phyloP scores from a whole-genome alignment of 37 sponge, comb jelly and placozoan species.

The Aplysina aerophoba region DNA sequence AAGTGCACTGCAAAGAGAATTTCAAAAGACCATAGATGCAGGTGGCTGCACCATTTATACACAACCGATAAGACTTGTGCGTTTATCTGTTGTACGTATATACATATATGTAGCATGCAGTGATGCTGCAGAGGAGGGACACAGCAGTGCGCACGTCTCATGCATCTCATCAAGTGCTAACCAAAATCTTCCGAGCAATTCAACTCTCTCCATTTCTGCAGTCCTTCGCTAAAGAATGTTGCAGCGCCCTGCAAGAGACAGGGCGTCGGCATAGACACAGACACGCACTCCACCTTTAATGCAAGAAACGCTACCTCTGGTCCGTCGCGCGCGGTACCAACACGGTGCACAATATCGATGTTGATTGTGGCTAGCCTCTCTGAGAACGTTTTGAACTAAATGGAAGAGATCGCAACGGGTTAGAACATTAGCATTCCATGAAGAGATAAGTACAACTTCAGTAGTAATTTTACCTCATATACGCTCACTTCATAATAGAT shows the following conservation, averaged over 20 bases:
- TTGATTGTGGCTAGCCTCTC: slow-evolving; percentile 70
- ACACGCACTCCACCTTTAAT: too few relatives aligned
- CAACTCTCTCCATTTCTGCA: slow-evolving; percentile 88
- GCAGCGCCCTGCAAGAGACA: slow-evolving; percentile 55
- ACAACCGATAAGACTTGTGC: not conserved
- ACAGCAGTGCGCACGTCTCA: not conserved
- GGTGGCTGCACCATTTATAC: not conserved
- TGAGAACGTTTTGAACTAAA: slow-evolving; percentile 75
- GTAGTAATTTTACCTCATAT: too few relatives aligned
- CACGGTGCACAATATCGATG: slow-evolving; percentile 70
- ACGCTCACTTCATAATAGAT: not conserved
- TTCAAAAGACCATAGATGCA: too few relatives aligned
- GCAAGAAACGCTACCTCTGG: too few relatives aligned
- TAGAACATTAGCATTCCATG: not conserved
- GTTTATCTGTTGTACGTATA: too few relatives aligned
- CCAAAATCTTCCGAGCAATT: slow-evolving; percentile 81
- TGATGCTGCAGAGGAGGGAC: not conserved
- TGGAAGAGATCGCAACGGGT: not conserved
- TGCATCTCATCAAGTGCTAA: slow-evolving; percentile 7
- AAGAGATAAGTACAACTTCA: not conserved
- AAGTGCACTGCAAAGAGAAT: slow-evolving; percentile 40
- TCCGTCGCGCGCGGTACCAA: not conserved
- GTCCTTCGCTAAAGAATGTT: slow-evolving; percentile 70
- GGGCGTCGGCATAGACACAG: too few relatives aligned
- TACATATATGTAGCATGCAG: not conserved